Conservation (phyloP, 2,888 invertebrate species). For the Clistopyga incitator region DNA sequence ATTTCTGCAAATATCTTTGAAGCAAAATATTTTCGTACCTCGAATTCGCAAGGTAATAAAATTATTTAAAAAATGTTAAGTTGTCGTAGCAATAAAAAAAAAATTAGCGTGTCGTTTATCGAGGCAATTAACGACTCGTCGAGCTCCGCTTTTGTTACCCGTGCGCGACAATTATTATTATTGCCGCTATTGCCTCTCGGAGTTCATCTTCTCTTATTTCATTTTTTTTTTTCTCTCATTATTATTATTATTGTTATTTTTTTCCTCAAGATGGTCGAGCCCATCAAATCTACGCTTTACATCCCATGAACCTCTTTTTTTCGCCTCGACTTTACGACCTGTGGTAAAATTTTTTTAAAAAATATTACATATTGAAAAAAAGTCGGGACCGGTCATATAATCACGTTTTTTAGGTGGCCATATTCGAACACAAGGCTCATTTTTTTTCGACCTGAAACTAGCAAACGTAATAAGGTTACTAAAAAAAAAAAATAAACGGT, state of each 20-base stretch:
- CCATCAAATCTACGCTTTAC: background rate
- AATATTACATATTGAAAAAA: constrained; percentile 23
- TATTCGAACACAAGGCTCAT: background rate
- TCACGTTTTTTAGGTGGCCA: background rate
- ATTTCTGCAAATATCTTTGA: background rate
- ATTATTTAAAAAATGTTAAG: constrained; percentile 6
- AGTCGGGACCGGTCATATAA: constrained; percentile 15
- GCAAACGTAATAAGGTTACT: background rate
- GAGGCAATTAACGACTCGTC: constrained; percentile 26
- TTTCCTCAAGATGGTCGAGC: background rate
- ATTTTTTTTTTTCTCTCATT: constrained; percentile 40
- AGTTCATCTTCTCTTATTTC: constrained; percentile 20
- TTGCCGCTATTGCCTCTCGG: constrained; percentile 10
- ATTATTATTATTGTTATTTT: background rate
- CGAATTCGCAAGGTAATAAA: constrained; percentile 52
- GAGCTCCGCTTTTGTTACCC: constrained; percentile 21
- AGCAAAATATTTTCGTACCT: constrained; percentile 9
- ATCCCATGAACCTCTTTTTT: constrained; percentile 21
- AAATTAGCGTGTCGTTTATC: constrained; percentile 34
- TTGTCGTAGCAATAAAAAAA: constrained; percentile 4
- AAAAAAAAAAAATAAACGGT: background rate
- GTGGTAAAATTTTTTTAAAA: constrained; percentile 15
- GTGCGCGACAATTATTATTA: constrained; percentile 35
- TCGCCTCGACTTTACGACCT: constrained; percentile 17
- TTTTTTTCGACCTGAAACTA: background rate